These are phyloP conservation scores for Xenopus tropicalis DNA, from an alignment of 2,113 vertebrate species.

Conservation along the genomic window DNA sequence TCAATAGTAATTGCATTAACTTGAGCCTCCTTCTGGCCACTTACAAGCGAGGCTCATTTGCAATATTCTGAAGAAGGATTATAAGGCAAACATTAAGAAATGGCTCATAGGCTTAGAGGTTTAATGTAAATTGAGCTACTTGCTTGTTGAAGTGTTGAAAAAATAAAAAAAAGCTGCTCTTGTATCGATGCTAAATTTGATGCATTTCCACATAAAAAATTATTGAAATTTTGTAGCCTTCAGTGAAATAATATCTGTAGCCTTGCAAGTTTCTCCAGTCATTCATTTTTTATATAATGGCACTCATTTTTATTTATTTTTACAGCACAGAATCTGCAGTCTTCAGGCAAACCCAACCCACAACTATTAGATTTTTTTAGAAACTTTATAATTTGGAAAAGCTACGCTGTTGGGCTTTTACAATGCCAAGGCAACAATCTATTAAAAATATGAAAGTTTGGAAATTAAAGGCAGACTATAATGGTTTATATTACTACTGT, in stretches of 20 bases:
- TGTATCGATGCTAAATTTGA: constrained; percentile 37
- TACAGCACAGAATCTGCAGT: background rate
- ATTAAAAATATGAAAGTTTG: no score
- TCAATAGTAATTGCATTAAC: constrained; percentile 29
- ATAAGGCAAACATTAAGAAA: constrained; percentile 21
- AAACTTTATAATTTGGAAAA: background rate
- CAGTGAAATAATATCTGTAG: constrained; percentile 12
- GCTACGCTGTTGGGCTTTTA: background rate
- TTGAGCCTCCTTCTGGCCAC: constrained; percentile 22
- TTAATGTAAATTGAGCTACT: constrained; percentile 34
- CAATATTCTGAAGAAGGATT: constrained; percentile 13
- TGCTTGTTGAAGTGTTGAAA: constrained; percentile 32
- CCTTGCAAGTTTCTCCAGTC: background rate
- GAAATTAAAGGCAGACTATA: no score
- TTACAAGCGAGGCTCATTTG: constrained; percentile 20
- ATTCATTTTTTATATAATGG: constrained; percentile 20
- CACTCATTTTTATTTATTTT: constrained; percentile 19
- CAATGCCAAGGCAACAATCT: no score
- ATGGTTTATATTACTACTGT: no score
- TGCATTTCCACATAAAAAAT: constrained; percentile 29
- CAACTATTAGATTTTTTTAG: constrained; percentile 1
- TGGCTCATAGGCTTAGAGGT: constrained; percentile 24
- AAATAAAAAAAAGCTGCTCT: constrained; percentile 16
- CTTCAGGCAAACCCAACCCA: background rate
- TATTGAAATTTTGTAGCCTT: constrained; percentile 39